Evolutionary conservation across 2,113 vertebrate genomes (phyloP).

Genomic region (Coturnix japonica): DNA sequence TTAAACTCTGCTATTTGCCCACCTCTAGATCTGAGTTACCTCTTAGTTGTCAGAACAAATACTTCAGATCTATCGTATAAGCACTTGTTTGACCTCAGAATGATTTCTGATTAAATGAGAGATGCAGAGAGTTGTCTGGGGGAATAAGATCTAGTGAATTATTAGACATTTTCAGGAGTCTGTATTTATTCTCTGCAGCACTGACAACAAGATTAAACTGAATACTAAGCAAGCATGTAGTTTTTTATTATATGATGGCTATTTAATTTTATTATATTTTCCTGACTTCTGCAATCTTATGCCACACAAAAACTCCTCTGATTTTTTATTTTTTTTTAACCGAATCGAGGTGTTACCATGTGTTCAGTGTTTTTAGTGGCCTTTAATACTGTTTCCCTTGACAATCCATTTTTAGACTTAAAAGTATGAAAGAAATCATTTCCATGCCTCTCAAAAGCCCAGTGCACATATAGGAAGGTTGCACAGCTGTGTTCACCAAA

Average conservation of each 20-base stretch:
- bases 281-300: neutral
- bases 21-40: conserved; percentile 39
- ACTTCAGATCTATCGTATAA: conserved; percentile 66
- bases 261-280: conserved; percentile 49
- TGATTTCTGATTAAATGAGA: conserved; percentile 73
- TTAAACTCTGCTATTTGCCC: neutral
- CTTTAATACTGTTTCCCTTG: conserved; percentile 43
- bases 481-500: neutral
- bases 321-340: neutral
- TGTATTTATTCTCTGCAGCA: conserved; percentile 63
- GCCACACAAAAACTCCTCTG: neutral
- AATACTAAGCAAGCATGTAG: conserved; percentile 50
- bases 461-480: neutral
- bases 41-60: conserved; percentile 63
- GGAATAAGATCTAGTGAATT: conserved; percentile 67
- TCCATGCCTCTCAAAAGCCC: conserved; percentile 31
- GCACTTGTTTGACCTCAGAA: conserved; percentile 73
- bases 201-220: conserved; percentile 60
- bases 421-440: conserved; percentile 32
- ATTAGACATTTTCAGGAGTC: conserved; percentile 66
- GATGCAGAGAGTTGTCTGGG: conserved; percentile 53
- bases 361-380: conserved; percentile 44
- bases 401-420: conserved; percentile 43
- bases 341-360: conserved; percentile 37
- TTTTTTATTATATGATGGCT: conserved; percentile 45